Evolutionary conservation across 1,140 invertebrate genomes (phyloP).

Genomic region (Drosophila persimilis): DNA sequence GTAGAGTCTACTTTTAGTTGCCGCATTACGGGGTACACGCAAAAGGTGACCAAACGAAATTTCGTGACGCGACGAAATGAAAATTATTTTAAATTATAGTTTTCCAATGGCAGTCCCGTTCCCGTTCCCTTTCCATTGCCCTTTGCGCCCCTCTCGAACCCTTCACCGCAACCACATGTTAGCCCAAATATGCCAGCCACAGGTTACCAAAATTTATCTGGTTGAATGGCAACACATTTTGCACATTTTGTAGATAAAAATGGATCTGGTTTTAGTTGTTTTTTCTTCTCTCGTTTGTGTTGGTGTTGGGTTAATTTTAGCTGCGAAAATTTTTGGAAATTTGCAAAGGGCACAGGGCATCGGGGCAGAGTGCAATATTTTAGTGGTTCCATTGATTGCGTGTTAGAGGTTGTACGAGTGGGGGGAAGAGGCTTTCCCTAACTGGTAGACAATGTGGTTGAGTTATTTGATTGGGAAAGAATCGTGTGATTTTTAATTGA

Average conservation of each 20-base stretch:
- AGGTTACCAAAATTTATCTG: constrained; percentile 25
- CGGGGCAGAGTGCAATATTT: no score
- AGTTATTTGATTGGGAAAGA: no score
- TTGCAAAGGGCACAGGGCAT: background rate
- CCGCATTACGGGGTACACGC: background rate
- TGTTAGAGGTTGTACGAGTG: no score
- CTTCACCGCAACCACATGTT: constrained; percentile 52
- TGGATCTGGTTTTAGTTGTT: constrained; percentile 5
- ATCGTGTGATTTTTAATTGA: no score
- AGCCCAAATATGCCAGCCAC: constrained; percentile 60
- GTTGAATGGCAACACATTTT: constrained; percentile 24
- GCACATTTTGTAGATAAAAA: constrained; percentile 33
- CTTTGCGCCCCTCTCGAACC: constrained; percentile 3
- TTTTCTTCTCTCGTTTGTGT: background rate
- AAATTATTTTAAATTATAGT: constrained; percentile 72
- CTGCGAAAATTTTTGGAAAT: constrained; percentile 12
- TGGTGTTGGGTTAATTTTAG: constrained; percentile 13
- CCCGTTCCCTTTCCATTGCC: background rate
- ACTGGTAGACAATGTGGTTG: no score
- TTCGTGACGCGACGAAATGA: constrained; percentile 33
- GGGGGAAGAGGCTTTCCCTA: no score
- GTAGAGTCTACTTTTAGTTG: background rate
- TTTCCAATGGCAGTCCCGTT: background rate
- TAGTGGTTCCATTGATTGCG: no score
- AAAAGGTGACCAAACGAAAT: constrained; percentile 14